phyloP scores from a whole-genome alignment of 1,140 invertebrate species.

The Hyles euphorbiae region DNA sequence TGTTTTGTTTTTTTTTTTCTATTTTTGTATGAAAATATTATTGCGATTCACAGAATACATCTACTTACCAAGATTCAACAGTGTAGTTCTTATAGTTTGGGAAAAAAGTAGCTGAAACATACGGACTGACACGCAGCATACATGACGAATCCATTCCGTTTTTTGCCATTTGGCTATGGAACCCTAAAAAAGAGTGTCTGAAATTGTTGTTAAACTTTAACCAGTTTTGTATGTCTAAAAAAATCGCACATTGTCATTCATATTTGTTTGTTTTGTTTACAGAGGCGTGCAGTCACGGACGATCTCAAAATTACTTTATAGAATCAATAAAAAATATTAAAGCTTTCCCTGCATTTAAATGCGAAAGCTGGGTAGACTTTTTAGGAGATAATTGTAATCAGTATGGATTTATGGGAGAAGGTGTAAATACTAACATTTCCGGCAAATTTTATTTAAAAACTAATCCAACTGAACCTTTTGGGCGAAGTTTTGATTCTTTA shows the following conservation, averaged over 20 bases:
- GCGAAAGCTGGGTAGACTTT: constrained; percentile 75
- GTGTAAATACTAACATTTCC: constrained; percentile 9
- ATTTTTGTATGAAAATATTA: too few species aligned
- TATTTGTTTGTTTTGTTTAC: constrained; percentile 9
- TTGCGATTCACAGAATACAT: too few species aligned
- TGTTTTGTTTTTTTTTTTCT: too few species aligned
- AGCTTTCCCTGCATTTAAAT: constrained; percentile 75
- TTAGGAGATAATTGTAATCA: constrained; percentile 65
- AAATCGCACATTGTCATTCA: not conserved
- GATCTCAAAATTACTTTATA: constrained; percentile 80
- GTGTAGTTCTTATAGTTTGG: too few species aligned
- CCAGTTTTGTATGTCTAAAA: not conserved
- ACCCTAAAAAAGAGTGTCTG: too few species aligned
- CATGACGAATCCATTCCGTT: too few species aligned
- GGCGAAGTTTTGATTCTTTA: constrained; percentile 7
- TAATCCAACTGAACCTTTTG: constrained; percentile 22
- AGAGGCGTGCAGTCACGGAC: constrained; percentile 83
- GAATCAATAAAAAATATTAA: constrained; percentile 78
- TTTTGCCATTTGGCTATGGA: too few species aligned
- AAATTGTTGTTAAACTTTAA: not conserved
- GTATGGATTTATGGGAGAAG: constrained; percentile 27
- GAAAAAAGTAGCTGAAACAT: too few species aligned
- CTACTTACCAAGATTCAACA: too few species aligned
- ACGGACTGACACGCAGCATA: too few species aligned
- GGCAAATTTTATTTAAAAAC: constrained; percentile 30